These are phyloP conservation scores for Tenthredo scrophulariae DNA, from an alignment of 2,888 invertebrate genomes.

Conservation along the genomic window DNA sequence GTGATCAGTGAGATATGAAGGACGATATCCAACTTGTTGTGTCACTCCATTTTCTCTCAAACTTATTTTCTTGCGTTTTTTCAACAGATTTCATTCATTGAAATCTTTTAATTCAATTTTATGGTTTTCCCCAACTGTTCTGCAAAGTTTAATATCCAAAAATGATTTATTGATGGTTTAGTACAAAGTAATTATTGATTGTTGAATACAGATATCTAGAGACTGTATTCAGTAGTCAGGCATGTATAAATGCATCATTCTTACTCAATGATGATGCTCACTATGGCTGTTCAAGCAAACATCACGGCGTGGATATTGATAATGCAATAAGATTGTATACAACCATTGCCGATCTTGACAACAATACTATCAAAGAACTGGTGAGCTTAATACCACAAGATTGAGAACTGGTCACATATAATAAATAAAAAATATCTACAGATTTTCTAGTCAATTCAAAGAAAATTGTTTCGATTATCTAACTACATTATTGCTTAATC, in stretches of 20 bases:
- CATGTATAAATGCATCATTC: constrained; percentile 95
- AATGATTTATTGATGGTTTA: background rate
- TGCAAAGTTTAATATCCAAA: background rate
- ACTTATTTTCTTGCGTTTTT: background rate
- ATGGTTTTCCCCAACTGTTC: constrained; percentile 10
- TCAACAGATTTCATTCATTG: background rate
- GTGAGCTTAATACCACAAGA: constrained; percentile 76
- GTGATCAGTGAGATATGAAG: background rate
- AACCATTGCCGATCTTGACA: constrained; percentile 85
- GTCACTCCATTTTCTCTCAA: background rate
- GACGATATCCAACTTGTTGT: background rate
- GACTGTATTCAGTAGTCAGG: constrained; percentile 90
- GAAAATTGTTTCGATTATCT: background rate
- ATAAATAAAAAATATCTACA: background rate
- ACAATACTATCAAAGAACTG: constrained; percentile 86
- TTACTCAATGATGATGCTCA: constrained; percentile 84
- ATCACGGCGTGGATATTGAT: constrained; percentile 89
- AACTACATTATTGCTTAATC: background rate
- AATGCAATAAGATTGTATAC: constrained; percentile 85
- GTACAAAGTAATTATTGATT: constrained; percentile 44
- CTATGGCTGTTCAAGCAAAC: constrained; percentile 89
- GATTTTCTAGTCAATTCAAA: background rate
- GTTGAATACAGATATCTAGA: constrained; percentile 82
- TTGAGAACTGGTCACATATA: background rate
- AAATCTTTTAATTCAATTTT: constrained; percentile 25